These are phyloP conservation scores for Tanaodytes sp. DNA, from an alignment of 2,888 invertebrate species.

Conservation along the genomic window DNA sequence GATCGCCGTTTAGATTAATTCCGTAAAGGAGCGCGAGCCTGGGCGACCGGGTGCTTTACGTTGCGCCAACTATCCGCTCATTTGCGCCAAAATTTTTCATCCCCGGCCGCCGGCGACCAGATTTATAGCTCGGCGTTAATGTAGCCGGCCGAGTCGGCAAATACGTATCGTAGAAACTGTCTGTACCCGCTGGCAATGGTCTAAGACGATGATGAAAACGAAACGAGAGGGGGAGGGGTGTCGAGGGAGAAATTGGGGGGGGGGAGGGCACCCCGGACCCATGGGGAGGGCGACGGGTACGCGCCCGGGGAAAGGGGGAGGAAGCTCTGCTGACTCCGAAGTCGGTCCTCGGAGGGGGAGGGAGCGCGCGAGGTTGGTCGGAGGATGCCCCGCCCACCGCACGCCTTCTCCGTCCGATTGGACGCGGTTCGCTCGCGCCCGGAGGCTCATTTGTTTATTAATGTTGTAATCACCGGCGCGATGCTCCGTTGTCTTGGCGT, in stretches of 20 bases:
- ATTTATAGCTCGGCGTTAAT: constrained; percentile 53
- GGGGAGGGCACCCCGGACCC: constrained; percentile 41
- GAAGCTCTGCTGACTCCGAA: constrained; percentile 56
- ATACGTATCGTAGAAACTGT: constrained; percentile 52
- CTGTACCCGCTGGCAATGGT: constrained; percentile 50
- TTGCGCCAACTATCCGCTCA: constrained; percentile 42
- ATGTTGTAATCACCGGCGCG: constrained; percentile 72
- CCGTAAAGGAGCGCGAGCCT: constrained; percentile 30
- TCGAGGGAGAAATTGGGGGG: too few species aligned
- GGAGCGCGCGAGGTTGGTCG: constrained; percentile 61
- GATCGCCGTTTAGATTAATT: constrained; percentile 41
- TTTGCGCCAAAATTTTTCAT: constrained; percentile 53
- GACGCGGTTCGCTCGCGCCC: constrained; percentile 68
- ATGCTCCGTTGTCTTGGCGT: constrained; percentile 67
- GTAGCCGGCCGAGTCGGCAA: constrained; percentile 38
- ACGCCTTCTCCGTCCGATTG: constrained; percentile 69
- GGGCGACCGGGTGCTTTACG: constrained; percentile 21
- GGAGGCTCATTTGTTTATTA: constrained; percentile 73
- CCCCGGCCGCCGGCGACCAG: constrained; percentile 39
- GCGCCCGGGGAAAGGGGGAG: constrained; percentile 36
- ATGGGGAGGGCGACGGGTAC: constrained; percentile 36
- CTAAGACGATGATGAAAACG: constrained; percentile 43
- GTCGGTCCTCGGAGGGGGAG: constrained; percentile 36
- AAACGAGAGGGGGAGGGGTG: constrained; percentile 29
- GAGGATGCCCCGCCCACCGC: constrained; percentile 66